phyloP scores from a whole-genome alignment of 2,888 invertebrate species.

The Rambutsinella grinnellia region DNA sequence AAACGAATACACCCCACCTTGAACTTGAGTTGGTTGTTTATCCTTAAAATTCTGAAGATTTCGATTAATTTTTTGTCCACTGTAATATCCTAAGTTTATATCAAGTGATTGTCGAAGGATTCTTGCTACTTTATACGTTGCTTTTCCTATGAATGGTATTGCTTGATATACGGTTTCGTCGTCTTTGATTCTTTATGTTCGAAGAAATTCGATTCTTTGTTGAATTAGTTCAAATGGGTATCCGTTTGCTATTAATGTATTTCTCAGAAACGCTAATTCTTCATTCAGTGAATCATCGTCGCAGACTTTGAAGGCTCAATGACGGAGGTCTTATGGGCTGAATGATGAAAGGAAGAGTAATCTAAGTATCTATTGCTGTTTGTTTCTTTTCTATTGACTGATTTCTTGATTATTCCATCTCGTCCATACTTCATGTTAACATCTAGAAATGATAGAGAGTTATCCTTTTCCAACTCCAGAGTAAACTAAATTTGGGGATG shows the following conservation, averaged over 20 bases:
- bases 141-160: neutral
- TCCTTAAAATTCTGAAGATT: neutral
- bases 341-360: too few relatives aligned
- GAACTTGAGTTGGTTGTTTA: neutral
- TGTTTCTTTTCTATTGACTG: too few relatives aligned
- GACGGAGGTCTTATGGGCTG: too few relatives aligned
- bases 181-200: neutral
- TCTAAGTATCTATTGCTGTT: too few relatives aligned
- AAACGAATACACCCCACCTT: neutral
- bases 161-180: neutral
- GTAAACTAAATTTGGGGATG: conserved; percentile 26
- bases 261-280: neutral
- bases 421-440: too few relatives aligned
- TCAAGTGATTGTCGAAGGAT: neutral
- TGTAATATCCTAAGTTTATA: neutral
- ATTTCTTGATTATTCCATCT: too few relatives aligned
- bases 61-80: neutral
- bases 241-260: neutral
- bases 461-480: conserved; percentile 20
- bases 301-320: too few relatives aligned
- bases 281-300: neutral
- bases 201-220: neutral
- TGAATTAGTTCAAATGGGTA: neutral
- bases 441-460: conserved; percentile 25
- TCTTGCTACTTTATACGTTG: neutral